These are phyloP conservation scores for Barbus barbus DNA, from an alignment of 2,113 vertebrate species.

Conservation along the genomic window DNA sequence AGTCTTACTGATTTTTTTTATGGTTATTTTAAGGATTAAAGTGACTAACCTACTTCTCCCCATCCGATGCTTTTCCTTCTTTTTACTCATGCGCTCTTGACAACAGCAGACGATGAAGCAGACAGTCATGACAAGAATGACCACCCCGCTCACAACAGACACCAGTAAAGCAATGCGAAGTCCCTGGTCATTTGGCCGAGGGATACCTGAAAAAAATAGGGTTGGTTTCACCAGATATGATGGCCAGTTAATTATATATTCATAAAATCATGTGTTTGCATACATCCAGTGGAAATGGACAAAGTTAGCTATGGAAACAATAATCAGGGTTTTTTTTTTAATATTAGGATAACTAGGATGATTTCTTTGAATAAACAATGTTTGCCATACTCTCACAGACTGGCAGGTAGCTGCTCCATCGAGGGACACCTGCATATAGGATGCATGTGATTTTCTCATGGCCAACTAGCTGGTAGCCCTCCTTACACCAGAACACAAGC, in stretches of 20 bases:
- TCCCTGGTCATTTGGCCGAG: slow-evolving; percentile 70
- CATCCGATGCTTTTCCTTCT: slow-evolving; percentile 54
- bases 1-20: too few relatives aligned
- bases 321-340: neutral
- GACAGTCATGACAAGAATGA: slow-evolving; percentile 78
- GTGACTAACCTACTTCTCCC: slow-evolving; percentile 66
- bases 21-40: neutral
- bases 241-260: neutral
- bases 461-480: slow-evolving; percentile 79
- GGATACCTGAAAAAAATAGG: slow-evolving; percentile 66
- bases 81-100: slow-evolving; percentile 60
- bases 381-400: slow-evolving; percentile 72
- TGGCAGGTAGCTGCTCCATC: slow-evolving; percentile 77
- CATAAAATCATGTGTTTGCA: neutral
- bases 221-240: neutral
- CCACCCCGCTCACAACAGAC: slow-evolving; percentile 78
- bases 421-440: slow-evolving; percentile 62
- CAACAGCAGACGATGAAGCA: slow-evolving; percentile 83
- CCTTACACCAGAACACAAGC: slow-evolving; percentile 77
- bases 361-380: neutral
- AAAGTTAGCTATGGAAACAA: neutral
- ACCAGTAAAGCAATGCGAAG: slow-evolving; percentile 78
- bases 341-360: neutral
- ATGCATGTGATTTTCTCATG: slow-evolving; percentile 72
- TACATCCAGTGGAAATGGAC: neutral